A percentile compares a stretch with the other conserved stretches of the same genome.
These are phyloP conservation scores for Zoanthus gigantus DNA, from an alignment of 92 coral and sea anemone species.

Conservation along the genomic window DNA sequence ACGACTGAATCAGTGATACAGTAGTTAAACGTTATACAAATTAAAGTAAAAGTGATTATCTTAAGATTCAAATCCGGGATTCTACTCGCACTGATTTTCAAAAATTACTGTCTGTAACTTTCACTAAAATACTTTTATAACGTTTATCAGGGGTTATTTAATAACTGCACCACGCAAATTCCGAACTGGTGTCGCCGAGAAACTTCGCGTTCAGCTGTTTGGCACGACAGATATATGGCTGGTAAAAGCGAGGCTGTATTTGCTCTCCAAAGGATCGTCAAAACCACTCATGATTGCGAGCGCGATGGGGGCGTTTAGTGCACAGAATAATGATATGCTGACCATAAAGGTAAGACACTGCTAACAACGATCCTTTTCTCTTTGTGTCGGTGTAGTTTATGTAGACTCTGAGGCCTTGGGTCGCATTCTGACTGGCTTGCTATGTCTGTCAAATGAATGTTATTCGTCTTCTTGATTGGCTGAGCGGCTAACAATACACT, in stretches of 20 bases:
- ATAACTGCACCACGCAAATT: conserved; percentile 74
- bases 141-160: conserved; percentile 60
- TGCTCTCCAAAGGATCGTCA: background rate
- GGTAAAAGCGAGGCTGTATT: conserved; percentile 49
- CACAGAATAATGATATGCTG: conserved; percentile 6
- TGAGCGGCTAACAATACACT: too few species aligned
- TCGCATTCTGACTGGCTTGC: background rate
- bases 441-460: too few species aligned
- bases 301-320: conserved; percentile 14
- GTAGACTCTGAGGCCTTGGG: background rate
- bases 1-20: too few species aligned
- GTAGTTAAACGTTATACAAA: too few species aligned
- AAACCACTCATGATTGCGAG: background rate
- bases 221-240: conserved; percentile 55
- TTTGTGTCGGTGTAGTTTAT: background rate
- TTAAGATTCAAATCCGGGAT: too few species aligned
- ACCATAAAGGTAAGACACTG: conserved; percentile 10
- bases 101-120: too few species aligned
- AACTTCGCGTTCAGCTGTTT: conserved; percentile 63
- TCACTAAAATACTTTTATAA: too few species aligned
- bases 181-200: conserved; percentile 69
- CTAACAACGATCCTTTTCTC: background rate
- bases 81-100: too few species aligned
- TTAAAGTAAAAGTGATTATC: too few species aligned
- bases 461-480: too few species aligned